Conservation (phyloP, 2,113 vertebrate species). For the Arvicanthis niloticus region DNA sequence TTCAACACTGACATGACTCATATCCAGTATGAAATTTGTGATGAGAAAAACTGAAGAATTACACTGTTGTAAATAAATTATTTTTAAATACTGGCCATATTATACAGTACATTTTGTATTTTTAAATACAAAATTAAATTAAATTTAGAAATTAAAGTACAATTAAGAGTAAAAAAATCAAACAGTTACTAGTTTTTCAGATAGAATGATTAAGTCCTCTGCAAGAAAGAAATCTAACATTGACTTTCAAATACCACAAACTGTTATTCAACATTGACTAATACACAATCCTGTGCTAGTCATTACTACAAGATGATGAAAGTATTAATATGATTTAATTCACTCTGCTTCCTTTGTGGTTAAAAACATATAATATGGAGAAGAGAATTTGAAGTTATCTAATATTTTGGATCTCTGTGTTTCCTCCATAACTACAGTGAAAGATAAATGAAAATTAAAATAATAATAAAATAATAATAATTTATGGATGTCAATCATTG, state of each 20-base stretch:
- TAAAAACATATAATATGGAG: not conserved
- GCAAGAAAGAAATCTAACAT: not conserved
- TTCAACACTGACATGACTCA: not conserved
- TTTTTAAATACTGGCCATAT: not conserved
- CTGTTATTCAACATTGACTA: not conserved
- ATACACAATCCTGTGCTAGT: too few relatives aligned
- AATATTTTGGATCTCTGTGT: not conserved
- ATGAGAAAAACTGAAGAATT: not conserved
- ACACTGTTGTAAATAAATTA: not conserved
- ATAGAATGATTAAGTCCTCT: not conserved
- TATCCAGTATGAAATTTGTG: not conserved
- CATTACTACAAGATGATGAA: not conserved
- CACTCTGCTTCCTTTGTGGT: not conserved
- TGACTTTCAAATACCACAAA: not conserved
- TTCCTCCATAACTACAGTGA: not conserved
- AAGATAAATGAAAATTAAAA: constrained; percentile 10
- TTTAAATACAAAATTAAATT: not conserved
- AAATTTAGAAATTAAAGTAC: not conserved
- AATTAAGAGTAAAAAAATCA: not conserved
- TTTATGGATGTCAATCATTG: not conserved
- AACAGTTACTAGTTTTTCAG: not conserved
- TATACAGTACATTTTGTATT: not conserved
- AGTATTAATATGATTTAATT: not conserved
- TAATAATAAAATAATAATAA: not conserved
- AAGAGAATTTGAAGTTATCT: not conserved